A percentile compares a stretch with the other conserved stretches of the same genome.
phyloP scores from a whole-genome alignment of 2,113 vertebrate species.

The Epinephelus lanceolatus region DNA sequence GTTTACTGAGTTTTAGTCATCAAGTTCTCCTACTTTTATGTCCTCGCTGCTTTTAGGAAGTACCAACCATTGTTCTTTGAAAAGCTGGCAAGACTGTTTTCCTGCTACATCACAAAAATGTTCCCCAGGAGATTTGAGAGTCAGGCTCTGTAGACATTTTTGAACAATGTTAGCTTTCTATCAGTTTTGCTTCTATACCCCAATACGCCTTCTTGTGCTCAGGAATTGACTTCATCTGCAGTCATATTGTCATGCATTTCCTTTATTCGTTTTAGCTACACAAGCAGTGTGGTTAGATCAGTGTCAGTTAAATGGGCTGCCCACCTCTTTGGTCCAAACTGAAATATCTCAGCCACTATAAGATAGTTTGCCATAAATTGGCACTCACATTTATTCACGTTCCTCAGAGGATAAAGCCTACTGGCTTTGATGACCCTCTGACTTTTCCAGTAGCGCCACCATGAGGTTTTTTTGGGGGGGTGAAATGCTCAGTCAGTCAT shows the following conservation, averaged over 20 bases:
- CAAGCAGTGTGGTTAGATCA: neutral
- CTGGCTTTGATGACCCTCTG: no score
- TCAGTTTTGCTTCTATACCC: neutral
- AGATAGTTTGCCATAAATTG: neutral
- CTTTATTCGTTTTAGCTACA: neutral
- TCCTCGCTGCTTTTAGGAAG: neutral
- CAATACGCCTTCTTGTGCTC: neutral
- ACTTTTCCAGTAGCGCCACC: neutral
- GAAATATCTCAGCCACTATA: neutral
- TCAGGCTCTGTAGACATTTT: neutral
- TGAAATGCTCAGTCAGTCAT: neutral
- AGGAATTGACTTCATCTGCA: neutral
- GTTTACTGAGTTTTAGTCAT: neutral
- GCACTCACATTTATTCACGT: neutral
- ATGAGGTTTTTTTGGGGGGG: neutral
- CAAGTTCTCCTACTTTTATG: neutral
- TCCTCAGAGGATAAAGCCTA: neutral
- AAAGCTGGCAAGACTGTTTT: conserved; percentile 17
- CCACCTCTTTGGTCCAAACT: neutral
- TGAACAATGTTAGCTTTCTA: neutral
- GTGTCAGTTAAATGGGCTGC: neutral
- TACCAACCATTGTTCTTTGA: conserved; percentile 43
- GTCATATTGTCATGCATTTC: neutral
- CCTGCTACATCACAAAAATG: conserved; percentile 16
- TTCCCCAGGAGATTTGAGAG: neutral